A percentile compares a stretch with the other conserved stretches of the same genome.
Evolutionary conservation across 2,888 invertebrate species (phyloP).

Genomic region (Drosophila formosana): DNA sequence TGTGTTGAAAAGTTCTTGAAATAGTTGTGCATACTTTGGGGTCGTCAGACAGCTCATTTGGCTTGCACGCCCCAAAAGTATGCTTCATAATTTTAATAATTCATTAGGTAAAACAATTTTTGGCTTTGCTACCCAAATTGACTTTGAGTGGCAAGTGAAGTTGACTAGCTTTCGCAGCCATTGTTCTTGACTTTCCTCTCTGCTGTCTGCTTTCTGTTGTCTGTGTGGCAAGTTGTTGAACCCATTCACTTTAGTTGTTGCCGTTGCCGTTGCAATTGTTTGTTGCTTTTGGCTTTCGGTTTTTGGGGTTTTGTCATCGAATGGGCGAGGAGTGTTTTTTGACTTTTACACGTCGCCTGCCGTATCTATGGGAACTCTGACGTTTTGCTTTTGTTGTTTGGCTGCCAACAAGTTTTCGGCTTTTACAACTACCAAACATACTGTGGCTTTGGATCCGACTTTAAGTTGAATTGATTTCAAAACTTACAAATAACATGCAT

Average conservation of each 20-base stretch:
- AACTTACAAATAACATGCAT: not conserved
- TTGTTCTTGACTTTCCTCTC: not conserved
- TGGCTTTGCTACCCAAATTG: slow-evolving; percentile 40
- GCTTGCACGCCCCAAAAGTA: slow-evolving; percentile 29
- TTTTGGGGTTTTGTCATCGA: not conserved
- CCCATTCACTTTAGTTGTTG: slow-evolving; percentile 25
- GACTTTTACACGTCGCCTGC: slow-evolving; percentile 18
- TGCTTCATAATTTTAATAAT: slow-evolving; percentile 53
- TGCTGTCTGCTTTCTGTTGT: slow-evolving; percentile 1
- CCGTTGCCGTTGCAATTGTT: slow-evolving; percentile 24
- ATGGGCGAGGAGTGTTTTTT: not conserved
- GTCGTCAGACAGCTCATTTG: slow-evolving; percentile 23
- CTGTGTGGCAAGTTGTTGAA: slow-evolving; percentile 49
- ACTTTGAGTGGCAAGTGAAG: slow-evolving; percentile 50
- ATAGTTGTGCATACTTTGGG: slow-evolving; percentile 42
- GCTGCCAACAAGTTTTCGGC: slow-evolving; percentile 38
- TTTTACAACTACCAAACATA: not conserved
- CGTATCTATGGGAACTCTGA: slow-evolving; percentile 50
- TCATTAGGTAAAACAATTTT: slow-evolving; percentile 48
- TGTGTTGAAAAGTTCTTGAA: slow-evolving; percentile 35
- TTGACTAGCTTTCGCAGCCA: slow-evolving; percentile 16
- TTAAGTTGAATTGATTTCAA: not conserved
- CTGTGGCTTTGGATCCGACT: not conserved
- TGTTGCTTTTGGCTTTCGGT: slow-evolving; percentile 13
- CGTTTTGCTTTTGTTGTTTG: slow-evolving; percentile 20